phyloP scores from a whole-genome alignment of 2,113 vertebrate species.

The Daubentonia madagascariensis region DNA sequence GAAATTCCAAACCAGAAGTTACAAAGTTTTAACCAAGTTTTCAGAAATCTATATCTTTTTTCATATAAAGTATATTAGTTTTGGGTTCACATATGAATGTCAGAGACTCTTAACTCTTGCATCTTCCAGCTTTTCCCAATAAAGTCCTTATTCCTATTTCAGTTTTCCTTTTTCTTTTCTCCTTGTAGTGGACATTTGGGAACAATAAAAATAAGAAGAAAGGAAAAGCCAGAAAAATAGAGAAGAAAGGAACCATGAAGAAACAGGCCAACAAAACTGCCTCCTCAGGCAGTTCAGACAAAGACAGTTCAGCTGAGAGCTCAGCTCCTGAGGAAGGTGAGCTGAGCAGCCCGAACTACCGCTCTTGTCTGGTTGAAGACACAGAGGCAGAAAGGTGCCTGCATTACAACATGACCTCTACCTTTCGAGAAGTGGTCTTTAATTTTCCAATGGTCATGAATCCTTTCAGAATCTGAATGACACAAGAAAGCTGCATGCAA shows the following conservation, averaged over 20 bases:
- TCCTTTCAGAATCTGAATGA: neutral
- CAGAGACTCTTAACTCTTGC: neutral
- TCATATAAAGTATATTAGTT: neutral
- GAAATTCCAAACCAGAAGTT: slow-evolving; percentile 2
- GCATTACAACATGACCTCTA: neutral
- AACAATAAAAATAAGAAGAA: slow-evolving; percentile 99
- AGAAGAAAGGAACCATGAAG: slow-evolving; percentile 94
- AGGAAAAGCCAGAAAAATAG: slow-evolving; percentile 92
- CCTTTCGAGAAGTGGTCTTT: neutral
- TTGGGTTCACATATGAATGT: neutral
- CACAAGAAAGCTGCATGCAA: neutral
- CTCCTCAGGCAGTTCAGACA: slow-evolving; percentile 97
- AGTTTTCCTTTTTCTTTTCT: slow-evolving; percentile 52
- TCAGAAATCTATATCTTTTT: neutral
- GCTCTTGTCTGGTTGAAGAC: neutral
- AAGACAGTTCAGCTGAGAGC: slow-evolving; percentile 96
- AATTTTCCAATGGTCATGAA: neutral
- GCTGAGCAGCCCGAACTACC: neutral
- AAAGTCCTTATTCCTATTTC: slow-evolving; percentile 43
- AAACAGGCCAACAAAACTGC: slow-evolving; percentile 93
- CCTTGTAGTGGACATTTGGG: slow-evolving; percentile 95
- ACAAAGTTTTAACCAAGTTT: neutral
- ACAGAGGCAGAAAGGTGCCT: neutral
- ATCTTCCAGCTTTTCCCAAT: neutral
- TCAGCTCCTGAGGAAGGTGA: slow-evolving; percentile 98